A percentile compares a stretch with the other conserved stretches of the same genome.
phyloP scores from a whole-genome alignment of 2,888 invertebrate genomes.

The Cataglyphis cursor region DNA sequence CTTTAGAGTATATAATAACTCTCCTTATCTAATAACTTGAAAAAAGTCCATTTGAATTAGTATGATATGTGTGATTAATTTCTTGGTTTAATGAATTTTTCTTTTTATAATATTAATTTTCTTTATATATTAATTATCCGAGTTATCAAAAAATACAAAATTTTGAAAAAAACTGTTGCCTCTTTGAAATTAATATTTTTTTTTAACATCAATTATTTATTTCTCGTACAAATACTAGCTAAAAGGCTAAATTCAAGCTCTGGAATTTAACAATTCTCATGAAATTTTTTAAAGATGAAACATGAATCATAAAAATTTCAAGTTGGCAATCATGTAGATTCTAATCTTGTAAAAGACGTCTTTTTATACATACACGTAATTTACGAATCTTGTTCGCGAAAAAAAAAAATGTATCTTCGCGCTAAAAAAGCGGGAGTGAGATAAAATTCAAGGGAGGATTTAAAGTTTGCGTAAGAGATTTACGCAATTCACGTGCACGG shows the following conservation, averaged over 20 bases:
- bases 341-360: not conserved
- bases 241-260: not conserved
- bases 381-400: not conserved
- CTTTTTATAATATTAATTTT: not conserved
- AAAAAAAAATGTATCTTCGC: conserved; percentile 17
- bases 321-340: not conserved
- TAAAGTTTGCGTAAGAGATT: conserved; percentile 76
- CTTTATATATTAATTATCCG: not conserved
- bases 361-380: not conserved
- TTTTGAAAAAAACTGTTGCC: not conserved
- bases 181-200: not conserved
- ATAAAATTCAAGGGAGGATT: conserved; percentile 10
- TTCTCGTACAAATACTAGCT: not conserved
- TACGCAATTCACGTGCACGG: conserved; percentile 69
- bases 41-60: not conserved
- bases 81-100: not conserved
- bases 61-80: not conserved
- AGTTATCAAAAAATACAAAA: not conserved
- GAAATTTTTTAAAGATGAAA: not conserved
- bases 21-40: not conserved
- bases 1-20: not conserved
- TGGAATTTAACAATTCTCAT: not conserved
- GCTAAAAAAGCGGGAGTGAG: conserved; percentile 25
- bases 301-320: not conserved
- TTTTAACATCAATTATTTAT: not conserved